These are phyloP conservation scores for Takifugu rubripes DNA, from an alignment of 2,797 vertebrate species.

Conservation along the genomic window DNA sequence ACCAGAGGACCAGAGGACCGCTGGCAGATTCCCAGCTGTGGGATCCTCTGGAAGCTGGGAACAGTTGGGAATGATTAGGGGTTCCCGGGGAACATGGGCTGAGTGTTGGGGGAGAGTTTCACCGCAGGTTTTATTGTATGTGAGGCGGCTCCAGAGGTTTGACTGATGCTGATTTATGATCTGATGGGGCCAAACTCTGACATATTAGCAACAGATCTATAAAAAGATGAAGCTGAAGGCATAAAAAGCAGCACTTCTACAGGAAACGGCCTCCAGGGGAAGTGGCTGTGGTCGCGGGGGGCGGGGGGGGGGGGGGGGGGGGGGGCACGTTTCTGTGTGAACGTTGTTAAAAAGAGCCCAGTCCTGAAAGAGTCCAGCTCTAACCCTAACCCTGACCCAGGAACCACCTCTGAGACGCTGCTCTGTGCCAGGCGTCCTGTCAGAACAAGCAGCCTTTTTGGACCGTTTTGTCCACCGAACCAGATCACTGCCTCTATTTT, in stretches of 20 bases:
- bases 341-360: no score
- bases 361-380: no score
- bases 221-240: not conserved
- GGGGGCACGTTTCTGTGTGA: no score
- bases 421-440: no score
- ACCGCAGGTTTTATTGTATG: constrained; percentile 24
- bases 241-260: constrained; percentile 1
- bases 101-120: constrained; percentile 29
- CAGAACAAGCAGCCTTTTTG: no score
- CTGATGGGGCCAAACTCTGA: constrained; percentile 4
- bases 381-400: no score
- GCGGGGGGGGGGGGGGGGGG: not conserved
- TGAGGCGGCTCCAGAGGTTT: no score
- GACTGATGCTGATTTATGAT: constrained; percentile 14
- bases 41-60: constrained; percentile 29
- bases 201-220: not conserved
- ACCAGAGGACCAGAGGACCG: no score
- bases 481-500: no score
- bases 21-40: constrained; percentile 9
- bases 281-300: constrained; percentile 19
- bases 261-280: constrained; percentile 26
- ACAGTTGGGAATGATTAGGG: constrained; percentile 17
- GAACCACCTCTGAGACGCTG: no score
- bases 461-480: no score
- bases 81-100: constrained; percentile 27